Base-by-base conservation (phyloP, 2,797 vertebrate genomes). In the Rhinogobio ventralis region DNA sequence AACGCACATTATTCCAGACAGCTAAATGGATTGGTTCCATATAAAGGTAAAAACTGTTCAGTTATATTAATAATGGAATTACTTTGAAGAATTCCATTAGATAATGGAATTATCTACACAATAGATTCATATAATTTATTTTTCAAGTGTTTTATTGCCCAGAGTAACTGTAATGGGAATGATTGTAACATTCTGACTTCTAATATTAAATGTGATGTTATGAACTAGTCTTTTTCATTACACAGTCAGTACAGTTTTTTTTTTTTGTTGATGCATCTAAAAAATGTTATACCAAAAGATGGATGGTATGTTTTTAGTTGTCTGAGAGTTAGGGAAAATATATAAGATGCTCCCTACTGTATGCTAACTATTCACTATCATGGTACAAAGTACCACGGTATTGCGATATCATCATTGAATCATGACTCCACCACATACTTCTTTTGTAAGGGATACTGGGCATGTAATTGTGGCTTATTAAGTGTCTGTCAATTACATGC, bases 401-500 rank as follows among this genome's bases (percentile, higher is more conserved):
- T 57, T 39, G 30, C 5, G 17, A 36, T 20, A 36, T 36, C 17
- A 57, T 42, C 7, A 77, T 9, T 77, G 23, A 10, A 42, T 36
- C 53, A 57, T 25, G 33, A 19, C 23, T 53, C 17, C 19, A 4
- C 28, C 28, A 76, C 51, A n/a, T 39, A 55, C 19, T 75, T 2
- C 8, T 55, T 13, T 53, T 13, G 28, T 33, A n/a, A 75, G 19
- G 19, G 49, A 55, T 36, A 20, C 6, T 75, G 11, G 19, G 7
- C 20, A 73, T 25, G 25, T 14, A 45, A 67, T 36, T 79, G 19
- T 75, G 33, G 55, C 19, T 49, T 55, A 72, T 28, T 57, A 60
- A 60, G 64, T 84, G 60, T 84, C 77, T 67, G 39, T 60, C 53
- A 62, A 46, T 82, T 46, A 33, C 49, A 57, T 28, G 51, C 57